Base-by-base conservation (phyloP, 2,113 vertebrate species). In the Platycercus adscitus region DNA sequence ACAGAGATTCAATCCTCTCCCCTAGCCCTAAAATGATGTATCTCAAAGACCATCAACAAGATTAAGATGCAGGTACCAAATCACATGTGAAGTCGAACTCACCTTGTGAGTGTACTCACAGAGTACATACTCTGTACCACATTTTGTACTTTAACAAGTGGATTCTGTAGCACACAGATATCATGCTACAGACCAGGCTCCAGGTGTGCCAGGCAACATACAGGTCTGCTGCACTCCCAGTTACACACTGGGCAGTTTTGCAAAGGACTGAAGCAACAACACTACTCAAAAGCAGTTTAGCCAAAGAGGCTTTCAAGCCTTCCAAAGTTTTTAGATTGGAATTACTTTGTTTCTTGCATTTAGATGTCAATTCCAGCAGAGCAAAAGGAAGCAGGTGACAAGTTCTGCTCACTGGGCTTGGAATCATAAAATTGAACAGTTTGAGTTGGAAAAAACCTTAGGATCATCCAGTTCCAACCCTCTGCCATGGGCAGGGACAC, bases 201-300 rank as follows among this genome's bases (percentile, higher is more conserved):
- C 6, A n/a, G 6, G 9, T 10, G n/a, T 16, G 47, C 11, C 64
- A 65, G 31, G 31, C n/a, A 29, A 24, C 0, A 2, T 15, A 31
- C 37, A 43, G 29, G 47, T 69, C 39, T 12, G 11, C 28, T 39
- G 37, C 58, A 29, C 12, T 60, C 17, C 20, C 10, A 18, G 60
- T 56, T 56, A 44, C 6, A 53, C 26, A 15, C 17, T 5, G 17
- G 43, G 15, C 39, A 24, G 6, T 9, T 73, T 61, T 65, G 19
- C 28, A 19, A 55, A 69, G 46, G 10, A 52, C 31, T 13, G 58
- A 35, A 65, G 65, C 44, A 44, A 55, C 53, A 65, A 50, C 53
- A 65, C 13, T 47, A 35, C 46, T 43, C 61, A n/a, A 25, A 12
- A 6, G 50, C 52, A 66, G 58, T 60, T n/a, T n/a, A 53, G 24